phyloP scores from a whole-genome alignment of 2,113 vertebrate genomes.

The Hemicordylus capensis region DNA sequence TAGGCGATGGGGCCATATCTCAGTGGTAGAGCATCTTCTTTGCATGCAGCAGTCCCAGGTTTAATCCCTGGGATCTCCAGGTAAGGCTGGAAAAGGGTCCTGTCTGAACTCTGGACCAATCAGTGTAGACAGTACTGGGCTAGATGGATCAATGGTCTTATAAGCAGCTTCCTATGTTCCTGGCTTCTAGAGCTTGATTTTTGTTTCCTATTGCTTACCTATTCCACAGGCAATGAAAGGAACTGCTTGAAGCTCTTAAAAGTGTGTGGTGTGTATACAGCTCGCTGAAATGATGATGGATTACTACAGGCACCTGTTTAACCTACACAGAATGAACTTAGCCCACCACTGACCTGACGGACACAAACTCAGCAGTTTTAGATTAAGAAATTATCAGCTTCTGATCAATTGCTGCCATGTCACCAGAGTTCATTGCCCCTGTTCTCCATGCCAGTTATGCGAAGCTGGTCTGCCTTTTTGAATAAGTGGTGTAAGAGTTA shows the following conservation, averaged over 20 bases:
- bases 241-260: not conserved
- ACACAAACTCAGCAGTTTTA: conserved; percentile 56
- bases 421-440: conserved; percentile 41
- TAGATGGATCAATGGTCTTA: too few species aligned
- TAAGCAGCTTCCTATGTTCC: too few species aligned
- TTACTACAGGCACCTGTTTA: conserved; percentile 23
- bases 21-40: too few species aligned
- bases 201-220: not conserved
- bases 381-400: conserved; percentile 37
- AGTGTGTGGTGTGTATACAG: not conserved
- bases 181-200: not conserved
- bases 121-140: too few species aligned
- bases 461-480: not conserved
- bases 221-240: not conserved
- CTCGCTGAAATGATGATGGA: conserved; percentile 33
- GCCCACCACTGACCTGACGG: conserved; percentile 39
- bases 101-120: too few species aligned
- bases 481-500: conserved; percentile 60
- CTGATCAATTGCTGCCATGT: conserved; percentile 47
- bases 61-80: too few species aligned
- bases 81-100: too few species aligned
- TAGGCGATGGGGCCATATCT: too few species aligned
- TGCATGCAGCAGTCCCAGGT: too few species aligned
- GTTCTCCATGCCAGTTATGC: conserved; percentile 45
- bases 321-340: conserved; percentile 48